Evolutionary conservation across 92 coral and sea anemone species (phyloP), one percentile per base, ranked within the genome.

Genomic region (Scolanthus callimorphus): DNA sequence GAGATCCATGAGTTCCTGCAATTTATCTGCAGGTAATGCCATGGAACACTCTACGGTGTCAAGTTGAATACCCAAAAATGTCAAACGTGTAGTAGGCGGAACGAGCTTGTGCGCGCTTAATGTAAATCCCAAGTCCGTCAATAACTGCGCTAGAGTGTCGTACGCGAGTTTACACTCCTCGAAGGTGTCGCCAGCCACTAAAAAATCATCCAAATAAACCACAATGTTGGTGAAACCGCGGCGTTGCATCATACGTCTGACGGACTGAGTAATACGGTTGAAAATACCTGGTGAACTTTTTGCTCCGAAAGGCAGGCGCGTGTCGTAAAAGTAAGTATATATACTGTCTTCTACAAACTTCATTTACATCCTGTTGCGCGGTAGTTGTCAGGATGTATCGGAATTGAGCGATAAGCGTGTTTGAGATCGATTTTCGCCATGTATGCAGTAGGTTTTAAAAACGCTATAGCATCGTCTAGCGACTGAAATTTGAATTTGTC

Each of bases 131-230:
- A 69, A 46, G 34, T 58, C 58, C 0, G 20, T 12, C 13, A 57
- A 29, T 10, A 69, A 50, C 19, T 57, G 39, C 17, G 6, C 17
- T 9, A 69, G 31, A 0, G 67, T 45, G 11, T 69, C 57, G 39
- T 57, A 69, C 4, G 69, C 78, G 15, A 25, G 12, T 34, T 71
- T 28, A 26, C 78, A 71, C 15, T 50, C 39, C 15, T 21, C 59
- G 3, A n/a, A 1, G 1, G 61, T 60, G 3, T 27, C 45, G 17
- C 43, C 78, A 3, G 60, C 29, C 4, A 71, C 50, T 17, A 71
- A 31, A 28, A 71, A 71, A 37, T 71, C 69, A 29, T 71, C 78
- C 1, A 71, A 25, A 27, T 71, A 60, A 8, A 71, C 78, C 1
- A 71, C 21, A 17, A 71, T 27, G 22, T 20, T 47, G 20, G 34